phyloP scores from a whole-genome alignment of 2,113 vertebrate genomes.

The Engystomops pustulosus region DNA sequence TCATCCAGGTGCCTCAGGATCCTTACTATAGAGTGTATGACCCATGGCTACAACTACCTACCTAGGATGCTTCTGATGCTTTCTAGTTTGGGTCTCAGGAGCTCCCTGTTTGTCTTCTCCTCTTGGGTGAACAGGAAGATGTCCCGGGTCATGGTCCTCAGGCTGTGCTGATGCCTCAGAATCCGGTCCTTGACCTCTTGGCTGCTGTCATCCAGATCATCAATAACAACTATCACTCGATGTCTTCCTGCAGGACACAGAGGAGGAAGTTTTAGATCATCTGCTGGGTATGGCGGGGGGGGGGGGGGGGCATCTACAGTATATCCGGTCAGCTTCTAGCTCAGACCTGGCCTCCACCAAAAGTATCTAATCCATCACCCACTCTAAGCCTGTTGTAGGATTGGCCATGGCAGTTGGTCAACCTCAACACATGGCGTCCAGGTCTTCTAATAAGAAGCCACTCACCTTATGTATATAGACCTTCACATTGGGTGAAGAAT shows the following conservation, averaged over 20 bases:
- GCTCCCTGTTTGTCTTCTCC: not conserved
- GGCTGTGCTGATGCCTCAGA: not conserved
- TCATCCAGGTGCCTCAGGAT: not conserved
- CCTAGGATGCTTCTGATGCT: not conserved
- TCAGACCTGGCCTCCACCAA: too few species aligned
- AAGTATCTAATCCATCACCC: too few species aligned
- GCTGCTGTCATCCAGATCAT: constrained; percentile 39
- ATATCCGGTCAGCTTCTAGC: too few species aligned
- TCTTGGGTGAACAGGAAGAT: not conserved
- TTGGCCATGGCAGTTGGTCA: too few species aligned
- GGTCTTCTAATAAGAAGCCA: not conserved
- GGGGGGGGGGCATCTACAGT: too few species aligned
- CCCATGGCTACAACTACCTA: too few species aligned
- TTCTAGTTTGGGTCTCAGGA: not conserved
- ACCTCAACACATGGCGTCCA: not conserved
- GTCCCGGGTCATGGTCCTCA: not conserved
- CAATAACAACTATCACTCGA: not conserved
- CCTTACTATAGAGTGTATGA: too few species aligned
- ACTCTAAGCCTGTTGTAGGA: too few species aligned
- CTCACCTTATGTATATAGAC: too few species aligned
- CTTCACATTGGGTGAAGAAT: too few species aligned
- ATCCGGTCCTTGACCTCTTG: not conserved
- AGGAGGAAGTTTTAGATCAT: not conserved
- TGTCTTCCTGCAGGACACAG: not conserved
- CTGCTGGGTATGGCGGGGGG: too few species aligned